Conservation (phyloP, 2,113 vertebrate genomes). For the Rostratula benghalensis region DNA sequence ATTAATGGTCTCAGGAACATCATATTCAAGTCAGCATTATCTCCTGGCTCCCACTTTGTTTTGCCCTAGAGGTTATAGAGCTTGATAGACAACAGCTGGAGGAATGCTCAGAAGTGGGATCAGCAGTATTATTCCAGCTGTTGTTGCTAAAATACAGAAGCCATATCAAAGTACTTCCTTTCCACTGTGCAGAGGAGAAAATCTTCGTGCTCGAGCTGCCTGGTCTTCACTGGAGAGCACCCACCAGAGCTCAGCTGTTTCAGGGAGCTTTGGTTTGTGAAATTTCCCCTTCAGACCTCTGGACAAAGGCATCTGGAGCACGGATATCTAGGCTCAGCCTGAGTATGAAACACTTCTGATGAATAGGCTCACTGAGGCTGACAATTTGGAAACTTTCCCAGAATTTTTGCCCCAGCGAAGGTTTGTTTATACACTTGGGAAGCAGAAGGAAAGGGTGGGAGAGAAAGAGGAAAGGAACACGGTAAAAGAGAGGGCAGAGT, state of each 20-base stretch:
- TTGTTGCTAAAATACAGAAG: neutral
- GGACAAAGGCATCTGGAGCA: conserved; percentile 52
- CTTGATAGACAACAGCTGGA: neutral
- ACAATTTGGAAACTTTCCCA: conserved; percentile 52
- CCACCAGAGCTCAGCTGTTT: conserved; percentile 45
- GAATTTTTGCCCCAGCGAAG: conserved; percentile 30
- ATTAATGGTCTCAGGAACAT: conserved; percentile 42
- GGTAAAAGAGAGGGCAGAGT: neutral
- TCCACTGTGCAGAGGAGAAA: neutral
- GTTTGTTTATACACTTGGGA: conserved; percentile 23
- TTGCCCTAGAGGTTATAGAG: neutral
- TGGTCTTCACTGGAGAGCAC: neutral
- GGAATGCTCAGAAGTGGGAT: neutral
- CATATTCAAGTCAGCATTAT: neutral
- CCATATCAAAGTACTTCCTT: neutral
- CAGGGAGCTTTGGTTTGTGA: neutral
- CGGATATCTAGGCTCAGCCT: conserved; percentile 3
- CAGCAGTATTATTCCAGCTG: neutral
- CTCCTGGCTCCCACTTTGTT: conserved; percentile 22
- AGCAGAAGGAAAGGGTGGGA: neutral
- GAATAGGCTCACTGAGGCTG: conserved; percentile 61
- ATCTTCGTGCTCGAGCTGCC: neutral
- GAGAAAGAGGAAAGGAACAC: neutral
- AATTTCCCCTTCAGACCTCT: conserved; percentile 26
- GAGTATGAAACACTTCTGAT: conserved; percentile 38